Base-by-base conservation (phyloP, 2,888 invertebrate genomes). In the Andrena haemorrhoa region DNA sequence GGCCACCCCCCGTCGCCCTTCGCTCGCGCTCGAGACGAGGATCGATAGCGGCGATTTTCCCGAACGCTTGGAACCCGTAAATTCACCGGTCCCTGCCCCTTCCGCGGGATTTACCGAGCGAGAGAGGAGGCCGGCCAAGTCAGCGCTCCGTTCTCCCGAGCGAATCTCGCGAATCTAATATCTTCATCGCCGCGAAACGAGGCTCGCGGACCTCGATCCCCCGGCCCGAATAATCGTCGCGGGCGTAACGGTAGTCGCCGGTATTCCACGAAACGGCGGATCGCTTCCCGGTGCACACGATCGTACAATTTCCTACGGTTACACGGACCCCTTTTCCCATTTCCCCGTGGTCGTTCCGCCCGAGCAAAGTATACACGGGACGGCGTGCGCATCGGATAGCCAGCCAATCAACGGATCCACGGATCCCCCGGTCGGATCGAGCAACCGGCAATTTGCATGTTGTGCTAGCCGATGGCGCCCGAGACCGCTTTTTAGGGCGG, bases 391-490 rank as follows among this genome's bases (percentile, higher is more conserved):
- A 56, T 72, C 63, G 71, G 49, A 31, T 71, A 74, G 87, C 77
- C 78, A 26, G 64, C 83, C 83, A 79, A 83, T 86, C 85, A 77
- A 74, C 80, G 70, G 81, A 83, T 83, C 81, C 79, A 64, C 75
- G 75, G 75, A 81, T 84, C 79, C 84, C 85, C 85, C 69, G 63
- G 63, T 53, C 56, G 72, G 63, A 80, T 80, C 86, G 65, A 73
- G 66, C 79, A 89, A 79, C 88, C 88, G 75, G 80, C 89, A 89
- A 91, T 90, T 89, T 90, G 86, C 91, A 89, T 90, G 87, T 82
- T 88, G 86, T 79, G 85, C 84, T 71, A 80, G 78, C 75, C 86
- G 78, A 81, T 89, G 88, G 86, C 86, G 86, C 86, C 84, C 87
- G 84, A 79, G 84, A 83, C 83, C 75, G 73, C 84, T 86, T 89